Evolutionary conservation across 2,888 invertebrate genomes (phyloP).

Genomic region (Lepidocyrtinus sp.): DNA sequence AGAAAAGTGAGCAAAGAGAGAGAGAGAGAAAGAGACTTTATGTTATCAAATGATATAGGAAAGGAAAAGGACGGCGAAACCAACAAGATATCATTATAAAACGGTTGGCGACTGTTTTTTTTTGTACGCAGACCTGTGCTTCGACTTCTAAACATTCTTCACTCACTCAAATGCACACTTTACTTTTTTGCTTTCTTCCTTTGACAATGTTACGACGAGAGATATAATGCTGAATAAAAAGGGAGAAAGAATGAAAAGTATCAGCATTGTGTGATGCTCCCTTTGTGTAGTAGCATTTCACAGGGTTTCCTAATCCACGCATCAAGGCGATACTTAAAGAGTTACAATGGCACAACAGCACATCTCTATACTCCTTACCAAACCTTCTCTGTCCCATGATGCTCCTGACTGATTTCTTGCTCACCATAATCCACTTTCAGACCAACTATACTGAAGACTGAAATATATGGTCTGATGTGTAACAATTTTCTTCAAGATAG

Average conservation of each 20-base stretch:
- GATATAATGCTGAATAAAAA: neutral
- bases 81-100: conserved; percentile 60
- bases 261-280: conserved; percentile 27
- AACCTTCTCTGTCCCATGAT: conserved; percentile 19
- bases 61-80: conserved; percentile 6
- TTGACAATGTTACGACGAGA: conserved; percentile 20
- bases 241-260: conserved; percentile 23
- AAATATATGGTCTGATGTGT: neutral
- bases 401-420: neutral
- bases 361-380: neutral
- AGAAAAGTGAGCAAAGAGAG: too few relatives aligned
- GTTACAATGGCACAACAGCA: neutral
- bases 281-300: conserved; percentile 15
- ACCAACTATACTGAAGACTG: neutral
- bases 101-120: conserved; percentile 62
- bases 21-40: conserved; percentile 3
- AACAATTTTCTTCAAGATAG: neutral
- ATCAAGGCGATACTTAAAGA: neutral
- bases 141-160: conserved; percentile 24
- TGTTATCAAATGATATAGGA: neutral
- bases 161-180: conserved; percentile 19
- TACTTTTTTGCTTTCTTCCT: conserved; percentile 27
- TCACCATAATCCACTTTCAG: neutral
- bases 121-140: conserved; percentile 48
- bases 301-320: conserved; percentile 17